Conservation (phyloP, 2,113 vertebrate species). For the Burhinus oedicnemus region DNA sequence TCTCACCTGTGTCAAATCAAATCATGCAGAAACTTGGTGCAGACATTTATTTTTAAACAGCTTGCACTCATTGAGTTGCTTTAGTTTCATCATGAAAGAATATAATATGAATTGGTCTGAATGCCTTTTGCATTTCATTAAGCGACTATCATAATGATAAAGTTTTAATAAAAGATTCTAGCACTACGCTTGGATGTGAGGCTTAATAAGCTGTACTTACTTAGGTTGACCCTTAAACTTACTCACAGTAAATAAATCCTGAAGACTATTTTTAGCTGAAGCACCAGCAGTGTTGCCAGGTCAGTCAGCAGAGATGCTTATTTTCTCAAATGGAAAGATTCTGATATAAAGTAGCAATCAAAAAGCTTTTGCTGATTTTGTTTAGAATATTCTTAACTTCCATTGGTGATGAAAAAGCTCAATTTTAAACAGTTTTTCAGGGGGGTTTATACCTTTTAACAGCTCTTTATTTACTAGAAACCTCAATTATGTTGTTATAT, state of each 20-base stretch:
- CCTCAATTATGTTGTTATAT: background rate
- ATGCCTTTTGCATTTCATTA: background rate
- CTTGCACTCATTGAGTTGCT: background rate
- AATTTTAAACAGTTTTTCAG: background rate
- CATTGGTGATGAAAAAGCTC: background rate
- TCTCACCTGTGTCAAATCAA: background rate
- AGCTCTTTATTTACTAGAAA: background rate
- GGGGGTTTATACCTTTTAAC: background rate
- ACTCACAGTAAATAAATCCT: background rate
- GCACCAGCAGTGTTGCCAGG: background rate
- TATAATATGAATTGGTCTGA: background rate
- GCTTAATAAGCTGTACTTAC: background rate
- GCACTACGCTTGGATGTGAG: background rate
- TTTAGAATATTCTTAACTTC: background rate
- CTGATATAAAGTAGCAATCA: background rate
- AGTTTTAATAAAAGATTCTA: background rate
- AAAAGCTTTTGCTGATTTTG: background rate
- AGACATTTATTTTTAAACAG: background rate
- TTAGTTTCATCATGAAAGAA: background rate
- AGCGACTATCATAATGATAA: background rate
- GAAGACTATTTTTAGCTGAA: background rate
- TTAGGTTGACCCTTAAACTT: background rate
- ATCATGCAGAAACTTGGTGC: background rate
- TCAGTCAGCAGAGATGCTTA: background rate
- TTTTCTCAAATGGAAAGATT: background rate